Conservation (phyloP, 2,797 vertebrate genomes). For the Prunella strophiata region DNA sequence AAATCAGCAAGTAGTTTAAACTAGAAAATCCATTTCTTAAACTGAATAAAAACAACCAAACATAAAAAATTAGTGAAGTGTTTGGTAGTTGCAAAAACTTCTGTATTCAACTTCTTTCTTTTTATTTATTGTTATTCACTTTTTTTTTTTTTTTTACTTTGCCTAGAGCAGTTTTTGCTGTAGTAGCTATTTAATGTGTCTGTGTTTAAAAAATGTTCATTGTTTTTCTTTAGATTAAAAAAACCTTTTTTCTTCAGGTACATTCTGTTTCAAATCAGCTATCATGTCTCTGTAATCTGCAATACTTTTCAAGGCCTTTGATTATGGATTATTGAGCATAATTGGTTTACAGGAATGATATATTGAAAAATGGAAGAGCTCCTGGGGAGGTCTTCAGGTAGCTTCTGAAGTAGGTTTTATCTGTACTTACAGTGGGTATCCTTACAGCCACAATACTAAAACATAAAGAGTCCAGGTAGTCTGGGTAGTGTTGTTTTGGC, state of each 20-base stretch:
- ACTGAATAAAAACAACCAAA: neutral
- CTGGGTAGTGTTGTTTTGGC: neutral
- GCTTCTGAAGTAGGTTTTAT: neutral
- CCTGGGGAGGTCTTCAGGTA: neutral
- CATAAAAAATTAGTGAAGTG: neutral
- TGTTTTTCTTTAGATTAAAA: neutral
- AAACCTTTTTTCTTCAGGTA: rapidly evolving
- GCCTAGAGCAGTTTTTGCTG: neutral
- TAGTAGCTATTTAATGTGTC: neutral
- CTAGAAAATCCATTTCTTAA: neutral
- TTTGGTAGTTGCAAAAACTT: neutral
- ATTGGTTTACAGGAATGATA: neutral
- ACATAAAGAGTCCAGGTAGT: no score
- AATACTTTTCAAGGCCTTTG: neutral
- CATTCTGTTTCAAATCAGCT: neutral
- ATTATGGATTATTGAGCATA: neutral
- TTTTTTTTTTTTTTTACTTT: neutral
- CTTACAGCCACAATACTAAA: neutral
- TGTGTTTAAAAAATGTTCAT: neutral
- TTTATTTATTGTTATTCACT: neutral
- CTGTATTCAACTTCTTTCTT: neutral
- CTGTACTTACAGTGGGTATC: neutral
- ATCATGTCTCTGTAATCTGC: neutral
- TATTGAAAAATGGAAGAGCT: neutral
- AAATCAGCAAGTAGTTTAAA: neutral